These are phyloP conservation scores for Protonibea diacanthus DNA, from an alignment of 2,797 vertebrate genomes.

Conservation along the genomic window DNA sequence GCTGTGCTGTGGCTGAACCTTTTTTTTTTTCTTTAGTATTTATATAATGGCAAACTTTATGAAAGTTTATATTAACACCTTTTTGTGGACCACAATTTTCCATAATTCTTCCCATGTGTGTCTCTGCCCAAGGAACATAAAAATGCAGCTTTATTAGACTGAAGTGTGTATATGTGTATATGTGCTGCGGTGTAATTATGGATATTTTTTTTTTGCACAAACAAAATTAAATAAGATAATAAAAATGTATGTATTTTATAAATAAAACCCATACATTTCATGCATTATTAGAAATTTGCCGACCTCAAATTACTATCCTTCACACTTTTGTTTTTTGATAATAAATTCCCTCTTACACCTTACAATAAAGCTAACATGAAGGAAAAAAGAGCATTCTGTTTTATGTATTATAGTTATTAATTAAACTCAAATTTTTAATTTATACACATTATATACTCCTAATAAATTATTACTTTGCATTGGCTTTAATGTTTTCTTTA, in stretches of 20 bases:
- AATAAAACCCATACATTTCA: background rate
- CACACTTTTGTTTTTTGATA: background rate
- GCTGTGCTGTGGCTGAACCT: background rate
- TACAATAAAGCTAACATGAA: background rate
- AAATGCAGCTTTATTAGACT: background rate
- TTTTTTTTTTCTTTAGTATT: conserved; percentile 5
- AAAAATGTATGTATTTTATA: background rate
- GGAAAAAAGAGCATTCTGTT: background rate
- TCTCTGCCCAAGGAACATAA: background rate
- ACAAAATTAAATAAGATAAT: background rate
- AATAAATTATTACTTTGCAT: background rate
- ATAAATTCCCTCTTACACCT: conserved; percentile 10
- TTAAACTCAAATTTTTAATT: background rate
- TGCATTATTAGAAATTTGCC: background rate
- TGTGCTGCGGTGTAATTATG: background rate
- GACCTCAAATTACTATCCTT: background rate
- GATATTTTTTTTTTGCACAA: background rate
- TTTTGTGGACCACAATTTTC: conserved; percentile 6
- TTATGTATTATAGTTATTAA: conserved; percentile 2
- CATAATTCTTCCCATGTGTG: background rate
- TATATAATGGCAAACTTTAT: conserved; percentile 1
- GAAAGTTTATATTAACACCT: background rate
- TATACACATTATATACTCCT: background rate
- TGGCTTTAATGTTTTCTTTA: background rate
- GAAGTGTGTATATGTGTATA: background rate